Evolutionary conservation across 2,888 invertebrate species (phyloP), one percentile per base, ranked within the genome.

Genomic region (Athalia circularis): DNA sequence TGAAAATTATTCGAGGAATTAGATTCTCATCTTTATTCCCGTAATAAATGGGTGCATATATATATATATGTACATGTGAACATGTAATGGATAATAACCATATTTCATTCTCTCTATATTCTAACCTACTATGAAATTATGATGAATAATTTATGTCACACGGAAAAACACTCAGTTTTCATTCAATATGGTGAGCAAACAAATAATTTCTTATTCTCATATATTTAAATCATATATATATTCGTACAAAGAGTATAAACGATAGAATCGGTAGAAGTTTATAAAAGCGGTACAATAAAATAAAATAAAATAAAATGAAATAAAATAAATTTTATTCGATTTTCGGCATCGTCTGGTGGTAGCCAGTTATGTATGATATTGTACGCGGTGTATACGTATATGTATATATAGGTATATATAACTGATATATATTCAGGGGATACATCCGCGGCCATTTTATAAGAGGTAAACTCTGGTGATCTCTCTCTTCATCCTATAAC

Each of bases 391-490:
- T 3, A n/a, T 11, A 48, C 48, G 9, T n/a, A 15, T 29, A 6
- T 6, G 3, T 64, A n/a, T 29, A 64, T 1, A 11, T 64, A 6
- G 29, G 3, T 64, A 64, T 4, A 8, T 43, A 64, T 64, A 15
- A 29, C 13, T 4, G 8, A 13, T 64, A 43, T 43, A 15, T 64
- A 11, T 9, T 7, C 8, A 9, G 43, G 7, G 29, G 3, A 64
- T 15, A 11, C 2, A 50, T 15, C 29, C 15, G 11, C 8, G 2
- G 50, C 9, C 48, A 54, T 68, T 54, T 52, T 29, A 43, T 52
- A 43, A 52, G 43, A 54, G 54, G 8, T 48, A 50, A 68, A 52
- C 54, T 68, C 52, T 29, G 54, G 68, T 68, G 68, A 29, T 68
- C 52, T 52, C 29, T 15, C 15, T 29, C 15, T 62, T 15, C 15